Percentiles rank a stretch among this genome's conserved stretches.
Evolutionary conservation across 2,113 vertebrate species (phyloP).

Genomic region (Hippolais icterina): DNA sequence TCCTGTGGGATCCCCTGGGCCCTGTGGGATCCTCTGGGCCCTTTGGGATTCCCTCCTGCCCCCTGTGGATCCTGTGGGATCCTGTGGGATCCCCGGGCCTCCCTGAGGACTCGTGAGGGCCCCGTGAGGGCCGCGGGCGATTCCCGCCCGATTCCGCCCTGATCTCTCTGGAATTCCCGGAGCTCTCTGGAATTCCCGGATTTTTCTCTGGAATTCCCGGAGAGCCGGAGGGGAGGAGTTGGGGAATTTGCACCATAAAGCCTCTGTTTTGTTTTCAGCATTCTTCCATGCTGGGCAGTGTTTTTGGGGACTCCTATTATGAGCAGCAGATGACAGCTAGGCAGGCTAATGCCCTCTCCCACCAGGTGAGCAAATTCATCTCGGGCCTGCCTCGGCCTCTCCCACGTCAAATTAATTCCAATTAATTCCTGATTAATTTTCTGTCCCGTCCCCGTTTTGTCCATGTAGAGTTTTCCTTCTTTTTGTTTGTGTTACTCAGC

Average conservation of each 20-base stretch:
- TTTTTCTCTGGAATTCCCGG: not conserved
- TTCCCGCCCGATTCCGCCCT: not conserved
- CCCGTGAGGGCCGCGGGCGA: accelerated
- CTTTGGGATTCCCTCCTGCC: not conserved
- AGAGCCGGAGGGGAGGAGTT: not conserved
- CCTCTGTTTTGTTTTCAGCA: conserved; percentile 83
- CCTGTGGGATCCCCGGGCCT: not conserved
- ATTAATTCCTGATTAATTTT: not conserved
- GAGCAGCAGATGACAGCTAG: conserved; percentile 95
- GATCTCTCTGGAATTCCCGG: not conserved
- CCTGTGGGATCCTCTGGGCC: not conserved
- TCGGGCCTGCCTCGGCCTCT: not conserved
- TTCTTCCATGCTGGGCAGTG: conserved; percentile 89
- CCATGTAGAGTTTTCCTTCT: not conserved
- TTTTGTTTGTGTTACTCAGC: not conserved
- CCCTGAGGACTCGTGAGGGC: not conserved
- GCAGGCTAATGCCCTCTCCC: conserved; percentile 96
- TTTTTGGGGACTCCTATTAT: conserved; percentile 96
- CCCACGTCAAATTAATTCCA: not conserved
- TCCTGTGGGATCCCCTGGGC: not conserved
- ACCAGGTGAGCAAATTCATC: conserved; percentile 86
- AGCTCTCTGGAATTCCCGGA: too few relatives aligned
- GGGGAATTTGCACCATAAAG: conserved; percentile 30
- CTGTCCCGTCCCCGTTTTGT: not conserved
- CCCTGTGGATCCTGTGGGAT: not conserved